These are phyloP conservation scores for Arvicanthis niloticus DNA, from an alignment of 2,113 vertebrate species.

Conservation along the genomic window DNA sequence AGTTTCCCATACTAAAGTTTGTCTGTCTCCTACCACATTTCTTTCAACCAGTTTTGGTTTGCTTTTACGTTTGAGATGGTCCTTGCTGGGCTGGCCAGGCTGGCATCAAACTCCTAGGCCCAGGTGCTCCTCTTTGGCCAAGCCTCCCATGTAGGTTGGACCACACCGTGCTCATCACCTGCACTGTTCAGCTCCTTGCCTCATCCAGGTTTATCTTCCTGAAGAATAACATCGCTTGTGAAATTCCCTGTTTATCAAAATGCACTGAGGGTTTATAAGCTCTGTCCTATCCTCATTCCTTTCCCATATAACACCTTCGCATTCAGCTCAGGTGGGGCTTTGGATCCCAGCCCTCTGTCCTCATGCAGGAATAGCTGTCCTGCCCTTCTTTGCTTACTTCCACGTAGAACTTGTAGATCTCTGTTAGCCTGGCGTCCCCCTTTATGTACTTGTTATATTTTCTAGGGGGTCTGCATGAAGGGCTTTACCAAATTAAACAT, in stretches of 20 bases:
- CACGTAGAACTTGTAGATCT: not conserved
- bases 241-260: not conserved
- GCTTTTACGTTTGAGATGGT: not conserved
- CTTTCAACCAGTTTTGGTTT: not conserved
- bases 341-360: not conserved
- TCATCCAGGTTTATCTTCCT: not conserved
- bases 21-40: not conserved
- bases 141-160: not conserved
- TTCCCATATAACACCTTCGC: not conserved
- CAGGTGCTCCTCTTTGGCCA: not conserved
- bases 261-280: not conserved
- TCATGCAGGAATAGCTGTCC: not conserved
- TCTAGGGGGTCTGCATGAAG: not conserved
- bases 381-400: not conserved
- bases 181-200: not conserved
- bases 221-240: not conserved
- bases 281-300: not conserved
- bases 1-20: not conserved
- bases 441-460: not conserved
- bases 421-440: not conserved
- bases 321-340: not conserved
- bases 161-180: not conserved
- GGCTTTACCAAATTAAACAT: not conserved
- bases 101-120: not conserved
- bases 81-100: not conserved